Base-by-base conservation (phyloP, 2,797 vertebrate genomes). In the Micropoecilia bifurca region DNA sequence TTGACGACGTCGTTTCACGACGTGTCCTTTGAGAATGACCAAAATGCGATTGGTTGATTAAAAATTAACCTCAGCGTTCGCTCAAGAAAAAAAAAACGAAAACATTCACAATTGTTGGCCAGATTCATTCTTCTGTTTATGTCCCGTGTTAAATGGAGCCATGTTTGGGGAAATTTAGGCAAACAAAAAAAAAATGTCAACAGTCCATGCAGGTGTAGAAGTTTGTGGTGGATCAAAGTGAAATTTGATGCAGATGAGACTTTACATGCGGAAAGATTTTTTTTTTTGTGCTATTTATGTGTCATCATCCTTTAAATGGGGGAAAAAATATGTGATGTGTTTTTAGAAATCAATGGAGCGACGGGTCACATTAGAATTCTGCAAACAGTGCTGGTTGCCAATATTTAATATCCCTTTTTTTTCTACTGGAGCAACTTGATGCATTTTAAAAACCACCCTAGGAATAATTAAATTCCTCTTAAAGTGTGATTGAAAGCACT, bases 181-280 rank as follows among this genome's bases (percentile, higher is more conserved):
- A 91, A 87, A 33, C 33, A 33, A 88, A 74, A 78, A 13, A 59
- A 10, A 2, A 39, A 5, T 16, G 59, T 3, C 53, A 66, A 25
- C 25, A 48, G 16, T 46, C 20, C 47, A 66, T 57, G 8, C 3
- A 43, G 4, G n/a, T n/a, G 6, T 47, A 55, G 47, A 73, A 63
- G 25, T 47, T 47, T 39, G 25, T 83, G 28, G 80, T 87, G 57
- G 73, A 83, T 77, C 25, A 5, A 79, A 83, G 78, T 90, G 47
- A 83, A 85, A 75, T n/a, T 1, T n/a, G 28, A 47, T 25, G 16
- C 25, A 46, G 73, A 25, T 46, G 28, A 55, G n/a, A 30, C 74
- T 80, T 72, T 80, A 61, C 13, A 46, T n/a, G 20, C 55, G 55
- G 14, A 28, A 53, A 57, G 22, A 12, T 28, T 53, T 20, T 63